These are phyloP conservation scores for Rhinogobio ventralis DNA, from an alignment of 2,797 vertebrate species.

Conservation along the genomic window DNA sequence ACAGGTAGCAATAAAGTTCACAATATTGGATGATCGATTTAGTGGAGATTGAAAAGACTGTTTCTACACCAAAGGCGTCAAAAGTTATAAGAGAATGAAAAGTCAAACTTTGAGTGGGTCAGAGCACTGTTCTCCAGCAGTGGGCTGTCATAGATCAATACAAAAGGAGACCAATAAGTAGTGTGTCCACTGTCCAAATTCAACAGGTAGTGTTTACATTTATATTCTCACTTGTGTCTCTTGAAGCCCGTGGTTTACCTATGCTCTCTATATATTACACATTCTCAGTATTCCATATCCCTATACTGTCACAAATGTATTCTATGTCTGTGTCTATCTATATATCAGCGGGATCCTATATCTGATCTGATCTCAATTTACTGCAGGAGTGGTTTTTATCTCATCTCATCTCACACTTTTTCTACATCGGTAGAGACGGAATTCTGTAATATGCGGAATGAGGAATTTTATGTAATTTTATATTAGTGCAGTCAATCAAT, in stretches of 20 bases:
- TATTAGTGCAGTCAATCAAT: no score
- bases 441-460: neutral
- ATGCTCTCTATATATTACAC: conserved; percentile 1
- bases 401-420: neutral
- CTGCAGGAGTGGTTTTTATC: neutral
- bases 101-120: neutral
- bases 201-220: neutral
- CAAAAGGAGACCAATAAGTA: neutral
- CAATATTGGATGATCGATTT: neutral
- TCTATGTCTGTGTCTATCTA: neutral
- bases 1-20: neutral
- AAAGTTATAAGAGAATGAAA: neutral
- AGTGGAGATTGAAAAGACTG: neutral
- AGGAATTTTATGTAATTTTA: neutral
- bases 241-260: neutral
- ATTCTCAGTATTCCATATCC: neutral
- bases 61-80: neutral
- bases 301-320: neutral
- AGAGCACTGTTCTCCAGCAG: neutral
- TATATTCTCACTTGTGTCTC: neutral
- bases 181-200: neutral
- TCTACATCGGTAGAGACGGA: neutral
- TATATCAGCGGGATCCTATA: neutral
- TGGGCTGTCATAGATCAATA: neutral
- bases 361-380: neutral